Conservation (phyloP, 1,140 invertebrate species). For the Tetramorium parvispinum region DNA sequence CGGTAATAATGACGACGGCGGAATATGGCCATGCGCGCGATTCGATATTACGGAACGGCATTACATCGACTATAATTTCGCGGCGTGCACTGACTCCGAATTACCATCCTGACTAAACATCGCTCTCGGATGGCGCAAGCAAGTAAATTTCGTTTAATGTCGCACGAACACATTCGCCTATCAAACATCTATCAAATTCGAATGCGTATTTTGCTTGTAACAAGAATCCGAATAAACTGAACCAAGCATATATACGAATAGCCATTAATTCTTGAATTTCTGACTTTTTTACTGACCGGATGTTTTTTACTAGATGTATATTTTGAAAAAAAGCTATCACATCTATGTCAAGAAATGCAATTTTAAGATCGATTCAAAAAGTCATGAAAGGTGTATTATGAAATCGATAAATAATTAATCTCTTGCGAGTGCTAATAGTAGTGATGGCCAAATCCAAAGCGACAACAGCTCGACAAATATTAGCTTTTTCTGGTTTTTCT, state of each 20-base stretch:
- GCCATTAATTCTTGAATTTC: not conserved
- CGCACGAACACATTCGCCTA: constrained; percentile 3
- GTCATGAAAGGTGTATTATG: not conserved
- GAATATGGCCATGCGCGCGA: constrained; percentile 64
- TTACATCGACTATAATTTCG: constrained; percentile 65
- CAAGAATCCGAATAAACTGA: constrained; percentile 22
- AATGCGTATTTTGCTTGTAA: constrained; percentile 11
- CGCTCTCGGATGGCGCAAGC: constrained; percentile 32
- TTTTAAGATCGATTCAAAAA: not conserved
- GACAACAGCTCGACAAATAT: not conserved
- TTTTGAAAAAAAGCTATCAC: not conserved
- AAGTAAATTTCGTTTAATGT: constrained; percentile 61
- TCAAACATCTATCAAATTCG: constrained; percentile 34
- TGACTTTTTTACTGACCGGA: not conserved
- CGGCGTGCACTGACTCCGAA: constrained; percentile 51
- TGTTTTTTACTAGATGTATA: not conserved
- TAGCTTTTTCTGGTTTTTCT: not conserved
- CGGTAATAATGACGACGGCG: constrained; percentile 66
- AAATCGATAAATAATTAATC: not conserved
- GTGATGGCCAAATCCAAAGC: not conserved
- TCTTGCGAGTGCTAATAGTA: not conserved
- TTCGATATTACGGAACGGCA: constrained; percentile 67
- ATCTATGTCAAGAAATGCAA: not conserved
- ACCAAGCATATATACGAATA: no score
- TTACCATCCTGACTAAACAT: constrained; percentile 58